phyloP scores from a whole-genome alignment of 2,113 vertebrate genomes.

The Isurus oxyrinchus region DNA sequence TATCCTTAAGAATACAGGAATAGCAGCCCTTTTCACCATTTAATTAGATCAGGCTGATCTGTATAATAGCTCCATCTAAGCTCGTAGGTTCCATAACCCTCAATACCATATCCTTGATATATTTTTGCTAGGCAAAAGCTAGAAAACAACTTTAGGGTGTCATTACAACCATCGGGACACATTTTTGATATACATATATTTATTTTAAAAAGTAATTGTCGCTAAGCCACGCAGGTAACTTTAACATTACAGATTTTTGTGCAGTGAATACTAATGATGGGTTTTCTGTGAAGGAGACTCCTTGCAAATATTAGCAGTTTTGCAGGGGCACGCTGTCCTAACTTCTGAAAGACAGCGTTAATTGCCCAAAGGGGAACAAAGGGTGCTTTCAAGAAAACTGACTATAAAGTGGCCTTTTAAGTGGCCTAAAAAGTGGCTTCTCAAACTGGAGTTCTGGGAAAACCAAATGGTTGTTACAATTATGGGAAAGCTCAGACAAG shows the following conservation, averaged over 20 bases:
- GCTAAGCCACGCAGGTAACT: background rate
- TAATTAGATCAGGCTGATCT: background rate
- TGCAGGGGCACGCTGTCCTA: background rate
- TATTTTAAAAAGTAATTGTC: background rate
- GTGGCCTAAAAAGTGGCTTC: background rate
- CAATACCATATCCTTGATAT: background rate
- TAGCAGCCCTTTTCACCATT: background rate
- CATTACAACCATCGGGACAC: background rate
- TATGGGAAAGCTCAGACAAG: slow-evolving; percentile 2
- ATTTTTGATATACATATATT: background rate
- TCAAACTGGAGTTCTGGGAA: background rate
- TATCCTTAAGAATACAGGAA: background rate
- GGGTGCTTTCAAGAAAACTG: background rate
- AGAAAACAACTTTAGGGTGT: background rate
- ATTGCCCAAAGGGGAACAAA: background rate
- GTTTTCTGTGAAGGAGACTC: background rate
- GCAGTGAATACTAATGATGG: background rate
- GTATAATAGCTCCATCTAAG: background rate
- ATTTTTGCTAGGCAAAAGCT: background rate
- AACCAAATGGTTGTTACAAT: background rate
- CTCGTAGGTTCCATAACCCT: background rate
- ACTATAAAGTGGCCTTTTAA: background rate
- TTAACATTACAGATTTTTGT: background rate
- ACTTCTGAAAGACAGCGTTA: background rate
- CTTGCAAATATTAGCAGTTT: background rate